Percentiles rank a stretch among this genome's conserved stretches.
These are phyloP conservation scores for Epinotia bilunana DNA, from an alignment of 2,888 invertebrate genomes.

Conservation along the genomic window DNA sequence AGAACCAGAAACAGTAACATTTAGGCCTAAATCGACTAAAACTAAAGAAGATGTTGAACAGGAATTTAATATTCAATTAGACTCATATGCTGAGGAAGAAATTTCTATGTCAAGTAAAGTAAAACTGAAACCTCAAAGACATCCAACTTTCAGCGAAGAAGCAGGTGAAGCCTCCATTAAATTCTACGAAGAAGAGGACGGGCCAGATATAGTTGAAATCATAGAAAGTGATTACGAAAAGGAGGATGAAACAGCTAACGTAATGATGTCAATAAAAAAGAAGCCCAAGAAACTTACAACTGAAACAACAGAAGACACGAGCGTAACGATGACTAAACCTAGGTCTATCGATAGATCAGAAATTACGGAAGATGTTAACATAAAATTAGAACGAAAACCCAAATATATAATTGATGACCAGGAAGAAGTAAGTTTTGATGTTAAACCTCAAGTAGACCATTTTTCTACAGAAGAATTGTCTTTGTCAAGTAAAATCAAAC, in stretches of 20 bases:
- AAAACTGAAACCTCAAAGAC: conserved; percentile 89
- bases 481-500: conserved; percentile 88
- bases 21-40: conserved; percentile 89
- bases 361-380: conserved; percentile 84
- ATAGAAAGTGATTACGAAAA: conserved; percentile 78
- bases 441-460: conserved; percentile 70
- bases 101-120: conserved; percentile 94
- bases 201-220: conserved; percentile 77
- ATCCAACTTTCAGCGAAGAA: conserved; percentile 90
- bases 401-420: conserved; percentile 87
- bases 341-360: conserved; percentile 74
- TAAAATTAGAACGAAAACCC: conserved; percentile 88
- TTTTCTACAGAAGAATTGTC: conserved; percentile 89
- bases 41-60: conserved; percentile 95
- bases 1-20: conserved; percentile 91
- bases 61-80: conserved; percentile 93
- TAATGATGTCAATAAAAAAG: conserved; percentile 72
- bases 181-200: conserved; percentile 79
- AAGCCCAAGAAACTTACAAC: conserved; percentile 66
- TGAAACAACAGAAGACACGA: conserved; percentile 67
- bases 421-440: conserved; percentile 84
- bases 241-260: conserved; percentile 68
- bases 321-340: conserved; percentile 68
- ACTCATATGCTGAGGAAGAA: conserved; percentile 94
- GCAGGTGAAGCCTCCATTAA: conserved; percentile 90